Base-by-base conservation (phyloP, 2,797 vertebrate species). In the Galago senegalensis region DNA sequence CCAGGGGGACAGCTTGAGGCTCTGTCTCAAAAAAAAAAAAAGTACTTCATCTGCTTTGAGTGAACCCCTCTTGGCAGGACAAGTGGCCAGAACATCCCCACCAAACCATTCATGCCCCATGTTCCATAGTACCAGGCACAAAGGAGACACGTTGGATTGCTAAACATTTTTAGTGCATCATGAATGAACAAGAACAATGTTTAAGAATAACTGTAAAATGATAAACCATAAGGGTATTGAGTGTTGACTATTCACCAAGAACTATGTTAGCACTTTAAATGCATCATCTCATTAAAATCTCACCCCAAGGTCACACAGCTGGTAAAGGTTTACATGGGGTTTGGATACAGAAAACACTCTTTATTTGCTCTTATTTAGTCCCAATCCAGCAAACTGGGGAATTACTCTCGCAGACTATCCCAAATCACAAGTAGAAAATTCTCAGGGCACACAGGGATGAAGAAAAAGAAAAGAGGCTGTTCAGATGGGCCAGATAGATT, bases 231-330 rank as follows among this genome's bases (percentile, higher is more conserved):
- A 58, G 7, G 76, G 80, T 77, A 53, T 58, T 73, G 37, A 87
- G 46, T 76, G 72, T 60, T 85, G 81, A 70, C 40, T 73, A 31
- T 72, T 21, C 23, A 11, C 88, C 58, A 58, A 91, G 46, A 11
- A 53, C 46, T 67, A 18, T 61, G 34, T 23, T 85, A 86, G 49
- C 60, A 69, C 43, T 90, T 77, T 37, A 80, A 84, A 72, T 61
- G 34, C 11, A 87, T 84, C 37, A 87, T 40, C 16, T 89, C n/a
- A 63, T 76, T 87, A 89, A 94, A 94, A 79, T 65, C 29, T 87
- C 60, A 89, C 13, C n/a, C 67, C 13, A 8, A 69, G 5, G n/a
- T 63, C 31, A 91, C 53, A 87, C 1, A 29, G 31, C 6, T 93
- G 21, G 10, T 63, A 75, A 94, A 76, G 14, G 10, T 87, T 60